Percentiles rank a stretch among this genome's conserved stretches.
These are phyloP conservation scores for Enteromius thamalakanensis DNA, from an alignment of 2,797 vertebrate species.

Conservation along the genomic window DNA sequence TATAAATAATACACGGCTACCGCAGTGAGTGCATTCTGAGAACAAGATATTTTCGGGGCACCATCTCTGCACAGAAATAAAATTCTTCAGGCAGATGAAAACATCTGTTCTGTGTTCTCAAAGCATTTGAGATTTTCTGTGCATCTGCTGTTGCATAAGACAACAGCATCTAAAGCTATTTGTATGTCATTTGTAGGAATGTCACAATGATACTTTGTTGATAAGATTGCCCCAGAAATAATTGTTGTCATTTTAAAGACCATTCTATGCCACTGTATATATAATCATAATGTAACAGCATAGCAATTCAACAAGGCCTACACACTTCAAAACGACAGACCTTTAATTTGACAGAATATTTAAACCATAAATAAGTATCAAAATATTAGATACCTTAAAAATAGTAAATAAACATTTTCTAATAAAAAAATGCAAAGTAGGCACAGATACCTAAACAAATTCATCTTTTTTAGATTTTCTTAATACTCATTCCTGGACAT, in stretches of 20 bases:
- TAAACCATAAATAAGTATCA: no score
- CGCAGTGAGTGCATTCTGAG: constrained; percentile 54
- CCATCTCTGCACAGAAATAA: constrained; percentile 42
- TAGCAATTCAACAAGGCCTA: no score
- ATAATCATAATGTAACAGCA: no score
- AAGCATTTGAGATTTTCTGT: constrained; percentile 25
- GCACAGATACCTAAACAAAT: not conserved
- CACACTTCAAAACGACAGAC: no score
- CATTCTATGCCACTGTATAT: no score
- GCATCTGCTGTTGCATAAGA: constrained; percentile 26
- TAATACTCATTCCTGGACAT: not conserved
- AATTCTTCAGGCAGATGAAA: constrained; percentile 35
- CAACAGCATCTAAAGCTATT: constrained; percentile 10
- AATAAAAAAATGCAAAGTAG: no score
- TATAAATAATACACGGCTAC: constrained; percentile 65
- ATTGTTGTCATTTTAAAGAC: no score
- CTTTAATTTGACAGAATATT: no score
- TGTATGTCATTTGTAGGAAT: no score
- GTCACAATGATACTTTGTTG: no score
- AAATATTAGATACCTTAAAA: not conserved
- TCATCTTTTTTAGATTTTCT: not conserved
- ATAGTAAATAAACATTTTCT: no score
- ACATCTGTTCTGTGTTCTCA: constrained; percentile 7
- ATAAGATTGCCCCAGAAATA: no score
- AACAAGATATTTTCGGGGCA: constrained; percentile 56